Evolutionary conservation across 64 coral and sea anemone species (phyloP).

Genomic region (Actinia equina): DNA sequence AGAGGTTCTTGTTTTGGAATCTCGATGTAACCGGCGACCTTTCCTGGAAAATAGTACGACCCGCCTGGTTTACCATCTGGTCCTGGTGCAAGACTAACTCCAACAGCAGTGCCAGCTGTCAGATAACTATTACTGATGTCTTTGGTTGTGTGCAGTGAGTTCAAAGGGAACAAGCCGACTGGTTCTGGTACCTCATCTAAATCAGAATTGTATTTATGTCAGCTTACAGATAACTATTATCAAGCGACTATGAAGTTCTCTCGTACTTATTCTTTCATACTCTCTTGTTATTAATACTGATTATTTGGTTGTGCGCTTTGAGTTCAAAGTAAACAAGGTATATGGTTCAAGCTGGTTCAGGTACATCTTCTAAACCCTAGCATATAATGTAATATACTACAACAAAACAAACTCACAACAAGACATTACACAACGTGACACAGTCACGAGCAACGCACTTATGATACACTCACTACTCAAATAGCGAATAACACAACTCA

Average conservation of each 20-base stretch:
- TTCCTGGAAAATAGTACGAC: too few species aligned
- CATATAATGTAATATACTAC: too few species aligned
- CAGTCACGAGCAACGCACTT: too few species aligned
- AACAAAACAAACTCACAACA: too few species aligned
- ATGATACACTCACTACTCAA: too few species aligned
- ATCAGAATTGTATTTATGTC: neutral
- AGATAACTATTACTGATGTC: conserved; percentile 19
- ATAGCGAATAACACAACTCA: too few species aligned
- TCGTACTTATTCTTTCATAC: too few species aligned
- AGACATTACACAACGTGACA: too few species aligned
- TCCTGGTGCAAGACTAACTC: conserved; percentile 38
- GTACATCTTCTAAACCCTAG: too few species aligned
- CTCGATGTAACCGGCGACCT: too few species aligned
- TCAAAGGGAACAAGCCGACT: conserved; percentile 8
- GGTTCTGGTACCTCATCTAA: conserved; percentile 5
- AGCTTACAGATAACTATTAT: neutral
- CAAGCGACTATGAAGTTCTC: neutral
- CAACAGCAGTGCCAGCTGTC: conserved; percentile 35
- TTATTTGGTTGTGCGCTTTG: neutral
- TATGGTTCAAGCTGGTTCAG: neutral
- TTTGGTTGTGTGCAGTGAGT: neutral
- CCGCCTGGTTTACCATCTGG: conserved; percentile 2
- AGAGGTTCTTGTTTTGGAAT: too few species aligned
- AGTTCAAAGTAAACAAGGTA: neutral
- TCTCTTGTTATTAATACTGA: too few species aligned